phyloP scores from a whole-genome alignment of 2,797 vertebrate species.

The Iguana delicatissima region DNA sequence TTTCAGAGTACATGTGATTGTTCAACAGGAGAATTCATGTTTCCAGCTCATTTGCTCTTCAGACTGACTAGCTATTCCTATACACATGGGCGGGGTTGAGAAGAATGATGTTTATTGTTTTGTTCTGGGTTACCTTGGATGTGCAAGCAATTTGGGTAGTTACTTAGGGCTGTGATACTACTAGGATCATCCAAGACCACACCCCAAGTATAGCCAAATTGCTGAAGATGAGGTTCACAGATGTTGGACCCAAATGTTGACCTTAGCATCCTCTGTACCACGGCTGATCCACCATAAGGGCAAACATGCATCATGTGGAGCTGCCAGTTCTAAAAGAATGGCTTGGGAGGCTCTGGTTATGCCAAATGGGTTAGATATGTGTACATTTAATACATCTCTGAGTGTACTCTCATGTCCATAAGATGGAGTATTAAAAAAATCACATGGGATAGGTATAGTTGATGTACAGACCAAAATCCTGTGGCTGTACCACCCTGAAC shows the following conservation, averaged over 20 bases:
- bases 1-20: background rate
- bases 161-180: background rate
- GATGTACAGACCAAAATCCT: background rate
- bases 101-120: background rate
- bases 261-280: background rate
- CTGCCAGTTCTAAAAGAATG: background rate
- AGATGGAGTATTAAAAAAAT: background rate
- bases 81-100: background rate
- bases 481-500: too few species aligned
- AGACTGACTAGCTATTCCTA: background rate
- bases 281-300: too few species aligned
- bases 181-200: background rate
- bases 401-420: background rate
- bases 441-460: background rate
- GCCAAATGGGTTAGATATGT: background rate
- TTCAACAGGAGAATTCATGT: background rate
- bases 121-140: background rate
- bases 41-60: background rate
- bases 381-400: background rate
- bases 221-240: background rate
- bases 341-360: background rate
- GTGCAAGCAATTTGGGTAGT: background rate
- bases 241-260: background rate
- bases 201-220: background rate
- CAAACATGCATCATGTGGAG: too few species aligned